Evolutionary conservation across 1,140 invertebrate species (phyloP).

Genomic region (Aphis gossypii): DNA sequence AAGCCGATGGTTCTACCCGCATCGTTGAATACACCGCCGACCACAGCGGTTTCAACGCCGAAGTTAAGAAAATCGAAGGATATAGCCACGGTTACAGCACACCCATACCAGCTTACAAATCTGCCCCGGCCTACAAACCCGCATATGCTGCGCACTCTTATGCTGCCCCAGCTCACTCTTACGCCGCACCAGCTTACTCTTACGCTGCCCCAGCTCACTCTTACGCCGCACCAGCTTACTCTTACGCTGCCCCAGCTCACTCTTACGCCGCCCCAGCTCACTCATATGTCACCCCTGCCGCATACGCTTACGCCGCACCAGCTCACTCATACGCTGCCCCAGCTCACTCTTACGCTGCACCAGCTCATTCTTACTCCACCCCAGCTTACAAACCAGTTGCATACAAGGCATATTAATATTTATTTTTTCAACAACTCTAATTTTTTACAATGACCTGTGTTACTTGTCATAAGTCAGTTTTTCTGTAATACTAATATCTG

Average conservation of each 20-base stretch:
- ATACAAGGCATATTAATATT: constrained; percentile 43
- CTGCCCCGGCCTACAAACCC: constrained; percentile 63
- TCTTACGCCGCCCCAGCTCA: constrained; percentile 58
- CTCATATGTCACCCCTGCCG: constrained; percentile 41
- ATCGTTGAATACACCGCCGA: constrained; percentile 66
- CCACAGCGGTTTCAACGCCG: constrained; percentile 62
- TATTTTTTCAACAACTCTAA: background rate
- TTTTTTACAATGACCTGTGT: background rate
- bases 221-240: constrained; percentile 57
- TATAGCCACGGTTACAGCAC: background rate
- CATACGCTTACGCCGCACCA: constrained; percentile 28
- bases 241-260: constrained; percentile 59
- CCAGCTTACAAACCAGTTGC: constrained; percentile 60
- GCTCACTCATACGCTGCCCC: constrained; percentile 62
- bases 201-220: constrained; percentile 58
- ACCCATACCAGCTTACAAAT: constrained; percentile 63
- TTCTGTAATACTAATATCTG: background rate
- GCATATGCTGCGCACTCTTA: constrained; percentile 47
- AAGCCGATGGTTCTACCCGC: constrained; percentile 66
- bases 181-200: constrained; percentile 59
- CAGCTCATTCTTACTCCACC: constrained; percentile 59
- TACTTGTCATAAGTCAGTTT: background rate
- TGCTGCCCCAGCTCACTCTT: constrained; percentile 40
- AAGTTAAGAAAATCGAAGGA: constrained; percentile 57
- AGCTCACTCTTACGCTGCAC: constrained; percentile 60